A percentile compares a stretch with the other conserved stretches of the same genome.
These are phyloP conservation scores for Drosophila ezoana DNA, from an alignment of 2,888 invertebrate species.

Conservation along the genomic window DNA sequence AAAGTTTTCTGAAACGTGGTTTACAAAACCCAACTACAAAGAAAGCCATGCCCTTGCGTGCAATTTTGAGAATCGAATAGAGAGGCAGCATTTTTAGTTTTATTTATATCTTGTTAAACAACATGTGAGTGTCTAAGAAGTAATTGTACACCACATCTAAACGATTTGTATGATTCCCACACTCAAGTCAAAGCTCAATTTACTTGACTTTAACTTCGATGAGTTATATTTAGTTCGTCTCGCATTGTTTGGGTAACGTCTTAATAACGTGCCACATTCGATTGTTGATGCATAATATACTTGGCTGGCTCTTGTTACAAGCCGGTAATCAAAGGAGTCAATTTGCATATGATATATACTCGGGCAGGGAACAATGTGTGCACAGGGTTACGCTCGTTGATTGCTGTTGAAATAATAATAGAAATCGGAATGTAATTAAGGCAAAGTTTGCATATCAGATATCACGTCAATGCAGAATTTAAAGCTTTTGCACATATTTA, in stretches of 20 bases:
- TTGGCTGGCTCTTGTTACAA: background rate
- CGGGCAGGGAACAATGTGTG: background rate
- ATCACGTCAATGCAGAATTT: background rate
- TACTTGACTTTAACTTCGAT: conserved; percentile 5
- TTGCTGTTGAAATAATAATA: conserved; percentile 3
- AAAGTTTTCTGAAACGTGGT: background rate
- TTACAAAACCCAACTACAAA: no score
- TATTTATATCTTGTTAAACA: no score
- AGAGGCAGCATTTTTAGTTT: background rate
- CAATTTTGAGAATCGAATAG: background rate
- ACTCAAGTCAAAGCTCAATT: conserved; percentile 4
- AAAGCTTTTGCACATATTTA: background rate
- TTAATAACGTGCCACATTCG: conserved; percentile 24
- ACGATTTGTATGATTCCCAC: background rate
- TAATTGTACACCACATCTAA: no score
- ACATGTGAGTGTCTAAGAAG: background rate
- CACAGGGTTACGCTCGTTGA: background rate
- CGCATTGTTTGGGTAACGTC: conserved; percentile 8
- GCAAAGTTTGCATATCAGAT: background rate
- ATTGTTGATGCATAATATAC: background rate
- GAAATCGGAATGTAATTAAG: background rate
- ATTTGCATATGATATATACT: background rate
- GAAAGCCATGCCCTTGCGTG: background rate
- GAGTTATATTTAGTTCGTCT: background rate
- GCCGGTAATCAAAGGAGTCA: conserved; percentile 30